Evolutionary conservation across 2,113 vertebrate genomes (phyloP).

Genomic region (Sorex araneus): DNA sequence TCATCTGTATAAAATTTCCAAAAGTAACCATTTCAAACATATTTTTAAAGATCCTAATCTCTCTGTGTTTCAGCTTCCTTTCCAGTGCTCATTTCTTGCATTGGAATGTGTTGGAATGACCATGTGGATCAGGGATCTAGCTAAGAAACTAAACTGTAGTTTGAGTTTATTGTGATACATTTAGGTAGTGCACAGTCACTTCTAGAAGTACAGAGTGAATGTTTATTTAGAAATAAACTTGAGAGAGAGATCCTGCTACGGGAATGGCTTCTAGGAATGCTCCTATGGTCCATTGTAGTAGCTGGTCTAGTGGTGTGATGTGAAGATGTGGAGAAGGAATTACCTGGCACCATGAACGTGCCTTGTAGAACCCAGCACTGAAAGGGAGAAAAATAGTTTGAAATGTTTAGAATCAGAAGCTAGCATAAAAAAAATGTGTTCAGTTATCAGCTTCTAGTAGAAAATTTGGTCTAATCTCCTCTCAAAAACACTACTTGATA

Average conservation of each 20-base stretch:
- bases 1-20: background rate
- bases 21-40: constrained; percentile 1
- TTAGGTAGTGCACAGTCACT: background rate
- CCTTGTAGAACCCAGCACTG: background rate
- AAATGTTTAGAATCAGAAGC: background rate
- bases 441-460: background rate
- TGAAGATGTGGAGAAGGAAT: background rate
- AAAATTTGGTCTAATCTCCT: constrained; percentile 50
- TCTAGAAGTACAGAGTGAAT: background rate
- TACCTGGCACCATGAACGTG: background rate
- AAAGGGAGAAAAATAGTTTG: background rate
- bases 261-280: background rate
- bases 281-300: background rate
- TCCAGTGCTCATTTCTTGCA: background rate
- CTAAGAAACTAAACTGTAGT: background rate
- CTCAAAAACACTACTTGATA: background rate
- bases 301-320: background rate
- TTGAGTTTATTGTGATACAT: background rate
- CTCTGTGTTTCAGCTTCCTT: background rate
- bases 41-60: background rate
- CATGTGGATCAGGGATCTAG: background rate
- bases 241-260: background rate
- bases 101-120: background rate
- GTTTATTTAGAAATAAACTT: constrained; percentile 39
- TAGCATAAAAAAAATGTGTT: background rate